phyloP scores from a whole-genome alignment of 2,888 invertebrate genomes.

The Nymphalis urticae region DNA sequence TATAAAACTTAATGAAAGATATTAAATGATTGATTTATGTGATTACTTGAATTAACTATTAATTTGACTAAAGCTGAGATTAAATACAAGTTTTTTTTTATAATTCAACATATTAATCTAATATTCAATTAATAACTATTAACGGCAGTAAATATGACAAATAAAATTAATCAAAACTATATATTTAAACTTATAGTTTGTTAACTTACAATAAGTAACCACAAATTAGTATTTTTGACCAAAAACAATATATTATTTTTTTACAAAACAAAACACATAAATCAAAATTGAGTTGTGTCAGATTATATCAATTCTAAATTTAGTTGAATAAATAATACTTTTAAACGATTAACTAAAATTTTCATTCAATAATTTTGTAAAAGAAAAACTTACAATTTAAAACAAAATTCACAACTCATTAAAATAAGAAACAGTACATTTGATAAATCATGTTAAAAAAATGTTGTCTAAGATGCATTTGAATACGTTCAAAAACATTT shows the following conservation, averaged over 20 bases:
- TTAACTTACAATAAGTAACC: too few species aligned
- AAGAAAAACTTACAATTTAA: background rate
- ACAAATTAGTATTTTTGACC: too few species aligned
- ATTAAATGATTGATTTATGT: background rate
- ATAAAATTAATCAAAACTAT: background rate
- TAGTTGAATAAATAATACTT: constrained; percentile 4
- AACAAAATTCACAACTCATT: constrained; percentile 9
- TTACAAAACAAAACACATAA: background rate
- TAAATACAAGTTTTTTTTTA: constrained; percentile 5
- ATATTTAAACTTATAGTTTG: too few species aligned
- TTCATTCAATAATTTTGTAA: background rate
- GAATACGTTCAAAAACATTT: background rate
- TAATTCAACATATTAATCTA: constrained; percentile 1
- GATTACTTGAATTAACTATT: background rate
- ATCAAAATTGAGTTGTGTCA: background rate
- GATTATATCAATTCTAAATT: constrained; percentile 2
- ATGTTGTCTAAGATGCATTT: background rate
- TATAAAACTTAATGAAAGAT: too few species aligned
- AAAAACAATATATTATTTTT: too few species aligned
- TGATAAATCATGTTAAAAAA: background rate
- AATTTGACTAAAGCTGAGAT: background rate
- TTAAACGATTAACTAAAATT: background rate
- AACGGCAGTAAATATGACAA: constrained; percentile 1
- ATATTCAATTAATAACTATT: background rate
- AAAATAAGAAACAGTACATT: background rate